A percentile compares a stretch with the other conserved stretches of the same genome.
These are phyloP conservation scores for Alligator sinensis DNA, from an alignment of 2,113 vertebrate genomes.

Conservation along the genomic window DNA sequence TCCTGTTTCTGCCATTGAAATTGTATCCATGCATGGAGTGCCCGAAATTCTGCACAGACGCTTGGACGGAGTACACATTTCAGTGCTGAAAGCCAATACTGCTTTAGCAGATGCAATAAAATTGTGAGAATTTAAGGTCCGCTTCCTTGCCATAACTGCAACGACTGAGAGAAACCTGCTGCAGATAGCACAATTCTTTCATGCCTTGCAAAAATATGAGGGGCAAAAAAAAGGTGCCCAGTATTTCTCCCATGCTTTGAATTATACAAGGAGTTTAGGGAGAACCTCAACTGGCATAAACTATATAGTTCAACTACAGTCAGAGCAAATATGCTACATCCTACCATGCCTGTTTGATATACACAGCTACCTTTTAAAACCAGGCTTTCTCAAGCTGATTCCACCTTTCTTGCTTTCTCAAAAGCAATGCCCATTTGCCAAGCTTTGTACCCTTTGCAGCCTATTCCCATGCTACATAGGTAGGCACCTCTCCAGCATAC, in stretches of 20 bases:
- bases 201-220: slow-evolving; percentile 20
- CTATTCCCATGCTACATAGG: accelerated
- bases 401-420: slow-evolving; percentile 23
- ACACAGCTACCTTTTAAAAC: slow-evolving; percentile 32
- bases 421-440: neutral
- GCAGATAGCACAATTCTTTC: neutral
- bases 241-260: slow-evolving; percentile 47
- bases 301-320: neutral
- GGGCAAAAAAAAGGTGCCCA: slow-evolving; percentile 59
- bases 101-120: slow-evolving; percentile 73
- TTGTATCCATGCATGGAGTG: slow-evolving; percentile 48
- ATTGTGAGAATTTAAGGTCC: slow-evolving; percentile 56
- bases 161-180: slow-evolving; percentile 59
- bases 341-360: neutral
- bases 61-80: slow-evolving; percentile 63
- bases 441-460: neutral
- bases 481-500: neutral
- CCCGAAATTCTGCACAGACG: slow-evolving; percentile 70
- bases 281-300: slow-evolving; percentile 39
- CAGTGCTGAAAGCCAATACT: slow-evolving; percentile 64
- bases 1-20: slow-evolving; percentile 70
- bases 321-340: slow-evolving; percentile 43
- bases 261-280: slow-evolving; percentile 18
- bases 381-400: slow-evolving; percentile 69
- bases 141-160: slow-evolving; percentile 51